Evolutionary conservation across 1,140 invertebrate species (phyloP), one percentile per base, ranked within the genome.

Genomic region (Drosophila navojoa): DNA sequence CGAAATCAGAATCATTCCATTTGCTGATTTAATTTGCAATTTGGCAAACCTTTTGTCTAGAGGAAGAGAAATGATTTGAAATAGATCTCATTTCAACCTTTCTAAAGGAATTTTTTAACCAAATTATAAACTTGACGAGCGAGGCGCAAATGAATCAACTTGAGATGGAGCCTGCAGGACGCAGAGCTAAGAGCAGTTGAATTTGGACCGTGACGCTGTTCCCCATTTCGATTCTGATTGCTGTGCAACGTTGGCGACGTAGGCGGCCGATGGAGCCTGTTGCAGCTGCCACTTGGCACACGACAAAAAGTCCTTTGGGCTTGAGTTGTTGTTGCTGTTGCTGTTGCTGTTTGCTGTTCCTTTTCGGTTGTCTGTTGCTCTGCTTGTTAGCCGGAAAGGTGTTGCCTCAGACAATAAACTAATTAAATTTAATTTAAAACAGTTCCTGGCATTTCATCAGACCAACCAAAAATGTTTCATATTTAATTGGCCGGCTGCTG

Each of bases 341-440:
- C n/a, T n/a, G 25, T 27, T 38, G 27, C 10, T 19, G 4, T 53
- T 53, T 32, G 4, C 15, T 29, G 27, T 47, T 40, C 19, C 35
- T 45, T 25, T 61, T 58, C 27, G 19, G 49, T 22, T 70, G 57
- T 38, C 16, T 10, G 38, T 44, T 38, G 15, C 16, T 16, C 10
- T 49, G 54, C 70, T 73, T 73, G 71, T 73, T 73, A 69, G 32
- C 19, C 62, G 50, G 50, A 60, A 76, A 72, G 69, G 80, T 85
- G 81, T 77, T 85, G 77, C 61, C 74, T 38, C 73, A 64, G 64
- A 71, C 75, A 75, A 69, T 73, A 76, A 76, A 84, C 82, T 87
- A 87, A 87, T 89, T 89, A 89, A 87, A 87, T 87, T 87, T 84
- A 87, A 87, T 87, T 89, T 89, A 89, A 89, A 79, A 82, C 82